A percentile compares a stretch with the other conserved stretches of the same genome.
Conservation (phyloP, 1,140 invertebrate species). For the Drosophila azteca region DNA sequence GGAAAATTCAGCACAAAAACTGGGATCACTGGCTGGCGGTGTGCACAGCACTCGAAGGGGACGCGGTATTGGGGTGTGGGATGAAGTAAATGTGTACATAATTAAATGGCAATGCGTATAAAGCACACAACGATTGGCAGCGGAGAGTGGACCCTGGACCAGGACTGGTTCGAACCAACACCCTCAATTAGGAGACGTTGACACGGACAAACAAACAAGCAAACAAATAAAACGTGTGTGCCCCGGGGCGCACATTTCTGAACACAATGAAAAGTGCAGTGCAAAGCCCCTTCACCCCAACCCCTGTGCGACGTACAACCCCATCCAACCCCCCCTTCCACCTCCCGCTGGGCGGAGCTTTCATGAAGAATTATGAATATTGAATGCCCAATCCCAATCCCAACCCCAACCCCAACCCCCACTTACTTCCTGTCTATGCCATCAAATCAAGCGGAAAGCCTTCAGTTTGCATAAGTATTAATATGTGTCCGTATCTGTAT, state of each 20-base stretch:
- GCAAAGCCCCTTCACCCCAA: conserved; percentile 37
- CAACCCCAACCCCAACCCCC: conserved; percentile 5
- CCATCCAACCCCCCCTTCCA: not conserved
- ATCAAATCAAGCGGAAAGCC: conserved; percentile 57
- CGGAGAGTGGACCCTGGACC: not conserved
- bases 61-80: not conserved
- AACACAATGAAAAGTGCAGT: conserved; percentile 44
- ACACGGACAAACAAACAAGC: conserved; percentile 24
- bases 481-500: too few relatives aligned
- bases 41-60: conserved; percentile 8
- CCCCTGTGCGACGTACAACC: conserved; percentile 3
- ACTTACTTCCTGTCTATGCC: conserved; percentile 1
- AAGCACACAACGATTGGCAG: not conserved
- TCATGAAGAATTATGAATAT: conserved; percentile 80
- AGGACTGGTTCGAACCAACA: conserved; percentile 54
- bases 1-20: conserved; percentile 23
- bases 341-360: conserved; percentile 11
- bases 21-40: conserved; percentile 33
- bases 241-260: conserved; percentile 48
- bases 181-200: conserved; percentile 65
- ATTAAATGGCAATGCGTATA: conserved; percentile 59
- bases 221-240: conserved; percentile 61
- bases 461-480: conserved; percentile 40
- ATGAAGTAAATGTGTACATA: conserved; percentile 51
- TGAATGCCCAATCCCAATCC: conserved; percentile 38